Percentiles rank a stretch among this genome's conserved stretches.
Evolutionary conservation across 2,888 invertebrate genomes (phyloP).

Genomic region (Penaeus monodon): DNA sequence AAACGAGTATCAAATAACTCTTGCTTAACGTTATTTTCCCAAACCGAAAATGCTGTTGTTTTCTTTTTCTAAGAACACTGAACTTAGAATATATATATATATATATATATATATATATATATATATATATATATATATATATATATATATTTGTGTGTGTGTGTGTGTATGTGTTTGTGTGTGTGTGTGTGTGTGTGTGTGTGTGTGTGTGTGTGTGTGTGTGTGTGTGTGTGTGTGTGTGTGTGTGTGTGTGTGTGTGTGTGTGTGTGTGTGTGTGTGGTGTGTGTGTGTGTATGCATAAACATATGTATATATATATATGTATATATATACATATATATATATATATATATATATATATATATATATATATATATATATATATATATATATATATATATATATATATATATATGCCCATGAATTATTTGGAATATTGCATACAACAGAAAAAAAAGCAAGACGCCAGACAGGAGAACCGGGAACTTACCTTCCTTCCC

Average conservation of each 20-base stretch:
- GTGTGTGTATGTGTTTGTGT: conserved; percentile 10
- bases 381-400: no score
- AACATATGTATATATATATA: not conserved
- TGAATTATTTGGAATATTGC: no score
- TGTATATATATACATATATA: no score
- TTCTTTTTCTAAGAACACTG: no score
- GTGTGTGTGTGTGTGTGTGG: not conserved
- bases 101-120: not conserved
- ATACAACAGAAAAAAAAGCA: not conserved
- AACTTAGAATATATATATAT: not conserved
- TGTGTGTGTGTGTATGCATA: not conserved
- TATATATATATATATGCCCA: no score
- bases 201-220: conserved; percentile 11
- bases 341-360: no score
- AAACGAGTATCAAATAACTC: no score
- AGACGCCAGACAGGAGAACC: not conserved
- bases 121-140: not conserved
- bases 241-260: not conserved
- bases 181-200: conserved; percentile 19
- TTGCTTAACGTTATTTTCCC: no score
- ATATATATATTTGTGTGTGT: conserved; percentile 2
- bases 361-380: no score
- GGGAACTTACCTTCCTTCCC: conserved; percentile 25
- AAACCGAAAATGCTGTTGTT: no score
- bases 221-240: conserved; percentile 12